Evolutionary conservation across 1,140 invertebrate genomes (phyloP).

Genomic region (Pseudachorutes palmiensis): DNA sequence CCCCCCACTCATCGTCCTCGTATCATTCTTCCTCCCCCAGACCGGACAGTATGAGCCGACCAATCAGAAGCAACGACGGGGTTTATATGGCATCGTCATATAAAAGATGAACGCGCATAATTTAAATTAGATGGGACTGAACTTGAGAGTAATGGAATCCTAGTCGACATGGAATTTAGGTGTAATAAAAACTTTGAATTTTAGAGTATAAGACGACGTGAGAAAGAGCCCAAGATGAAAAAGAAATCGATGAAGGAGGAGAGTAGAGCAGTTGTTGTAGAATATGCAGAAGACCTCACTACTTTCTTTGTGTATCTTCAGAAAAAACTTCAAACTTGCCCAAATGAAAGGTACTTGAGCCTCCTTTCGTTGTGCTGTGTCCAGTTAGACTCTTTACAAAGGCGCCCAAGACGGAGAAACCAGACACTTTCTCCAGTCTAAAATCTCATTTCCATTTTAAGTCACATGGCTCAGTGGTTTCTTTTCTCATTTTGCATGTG

Average conservation of each 20-base stretch:
- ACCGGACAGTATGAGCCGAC: background rate
- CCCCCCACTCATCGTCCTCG: background rate
- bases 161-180: too few species aligned
- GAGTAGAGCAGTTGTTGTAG: background rate
- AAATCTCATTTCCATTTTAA: conserved; percentile 1
- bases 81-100: too few species aligned
- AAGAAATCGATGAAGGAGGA: background rate
- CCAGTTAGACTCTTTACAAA: too few species aligned
- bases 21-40: background rate
- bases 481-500: background rate
- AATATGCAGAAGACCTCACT: background rate
- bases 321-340: background rate
- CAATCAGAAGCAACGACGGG: too few species aligned
- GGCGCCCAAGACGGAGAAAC: too few species aligned
- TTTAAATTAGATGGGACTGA: too few species aligned
- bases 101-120: too few species aligned
- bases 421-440: background rate
- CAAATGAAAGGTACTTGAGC: background rate
- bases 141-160: too few species aligned
- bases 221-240: background rate
- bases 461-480: background rate
- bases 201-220: too few species aligned
- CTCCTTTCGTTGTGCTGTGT: too few species aligned
- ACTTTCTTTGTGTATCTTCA: background rate
- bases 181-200: conserved; percentile 1